Conservation (phyloP, 1,140 invertebrate species). For the Zaprionus kolodkinae region DNA sequence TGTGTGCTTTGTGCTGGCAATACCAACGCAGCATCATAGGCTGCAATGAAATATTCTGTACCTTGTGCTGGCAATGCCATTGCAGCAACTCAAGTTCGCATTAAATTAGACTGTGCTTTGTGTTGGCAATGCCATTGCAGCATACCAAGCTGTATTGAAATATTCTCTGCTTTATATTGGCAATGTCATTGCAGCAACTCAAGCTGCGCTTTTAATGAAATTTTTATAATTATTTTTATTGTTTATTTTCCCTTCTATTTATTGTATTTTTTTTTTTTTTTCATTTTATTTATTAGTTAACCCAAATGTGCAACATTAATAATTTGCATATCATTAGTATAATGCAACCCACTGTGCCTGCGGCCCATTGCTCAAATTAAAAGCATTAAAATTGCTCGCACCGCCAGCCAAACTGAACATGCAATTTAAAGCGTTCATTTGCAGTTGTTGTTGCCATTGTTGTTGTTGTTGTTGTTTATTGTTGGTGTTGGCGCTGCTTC, state of each 20-base stretch:
- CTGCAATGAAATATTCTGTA: too few species aligned
- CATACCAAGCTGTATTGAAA: too few species aligned
- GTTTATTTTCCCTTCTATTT: not conserved
- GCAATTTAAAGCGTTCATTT: constrained; percentile 60
- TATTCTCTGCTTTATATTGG: too few species aligned
- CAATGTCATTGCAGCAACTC: too few species aligned
- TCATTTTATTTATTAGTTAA: too few species aligned
- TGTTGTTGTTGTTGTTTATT: constrained; percentile 17
- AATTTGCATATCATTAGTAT: not conserved
- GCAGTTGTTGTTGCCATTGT: constrained; percentile 10
- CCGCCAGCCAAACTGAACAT: constrained; percentile 62
- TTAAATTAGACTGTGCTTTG: too few species aligned
- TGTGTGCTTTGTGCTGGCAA: not conserved
- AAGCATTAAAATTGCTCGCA: constrained; percentile 70
- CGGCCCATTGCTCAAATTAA: constrained; percentile 47
- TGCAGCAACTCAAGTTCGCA: too few species aligned
- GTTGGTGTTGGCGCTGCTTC: constrained; percentile 13
- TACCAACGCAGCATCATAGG: too few species aligned
- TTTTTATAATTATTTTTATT: not conserved
- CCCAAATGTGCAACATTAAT: too few species aligned
- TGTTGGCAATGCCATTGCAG: not conserved
- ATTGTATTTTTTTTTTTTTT: too few species aligned
- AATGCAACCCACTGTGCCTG: not conserved
- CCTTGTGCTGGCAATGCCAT: too few species aligned
- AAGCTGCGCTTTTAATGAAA: too few species aligned